Base-by-base conservation (phyloP, 2,797 vertebrate genomes). In the Hoplostethus mediterraneus region DNA sequence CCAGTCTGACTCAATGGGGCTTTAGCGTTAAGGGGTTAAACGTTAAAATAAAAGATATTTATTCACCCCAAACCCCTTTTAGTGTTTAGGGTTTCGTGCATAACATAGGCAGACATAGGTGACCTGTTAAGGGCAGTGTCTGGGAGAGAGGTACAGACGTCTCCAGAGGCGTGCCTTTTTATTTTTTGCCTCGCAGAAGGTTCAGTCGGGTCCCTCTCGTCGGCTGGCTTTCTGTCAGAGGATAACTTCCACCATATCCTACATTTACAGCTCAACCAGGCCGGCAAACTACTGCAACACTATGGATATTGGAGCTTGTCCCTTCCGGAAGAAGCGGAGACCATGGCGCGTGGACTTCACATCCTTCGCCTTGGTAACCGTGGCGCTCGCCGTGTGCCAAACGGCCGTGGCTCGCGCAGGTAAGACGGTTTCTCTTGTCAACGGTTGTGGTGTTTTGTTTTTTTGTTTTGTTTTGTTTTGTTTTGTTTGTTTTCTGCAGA, bases 231-330 rank as follows among this genome's bases (percentile, higher is more conserved):
- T 93, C 90, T 92, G 91, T 87, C 81, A 90, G 88, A 88, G 87
- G 87, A 92, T 87, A 87, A 88, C 91, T 69, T 85, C 86, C 77
- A 79, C 71, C 85, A 58, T 67, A 67, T 86, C 82, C 91, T 78
- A 57, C 87, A 54, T 69, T 80, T 49, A 69, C 89, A 92, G 91
- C 83, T 78, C 76, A 59, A 71, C 82, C 85, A 54, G 75, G 58
- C 82, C 79, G 72, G 55, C 64, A 54, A 68, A 70, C 82, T 77
- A 62, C 88, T 54, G 85, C 88, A 75, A 71, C 83, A 88, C 82
- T 92, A 95, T 95, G 95, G 94, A 95, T 95, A 94, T 92, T 92
- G 83, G 78, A 87, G 87, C 62, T 73, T 91, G 90, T 84, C 72
- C 89, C 59, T 90, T 84, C 79, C 87, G 93, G 83, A 95, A 93